Conservation (phyloP, 2,888 invertebrate species). For the Polyommatus iphigenia region DNA sequence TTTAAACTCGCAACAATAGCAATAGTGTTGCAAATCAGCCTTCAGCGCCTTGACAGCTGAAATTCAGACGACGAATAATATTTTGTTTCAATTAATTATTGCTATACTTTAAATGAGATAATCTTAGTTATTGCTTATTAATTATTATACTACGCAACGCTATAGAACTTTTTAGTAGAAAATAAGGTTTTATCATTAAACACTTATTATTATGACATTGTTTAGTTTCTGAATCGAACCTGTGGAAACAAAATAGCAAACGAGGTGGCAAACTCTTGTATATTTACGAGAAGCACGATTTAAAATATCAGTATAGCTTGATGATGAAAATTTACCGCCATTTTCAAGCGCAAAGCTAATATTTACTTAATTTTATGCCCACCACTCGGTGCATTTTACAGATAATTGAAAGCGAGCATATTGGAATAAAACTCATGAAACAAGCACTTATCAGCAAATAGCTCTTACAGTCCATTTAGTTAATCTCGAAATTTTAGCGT, state of each 20-base stretch:
- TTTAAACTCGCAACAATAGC: slow-evolving; percentile 13
- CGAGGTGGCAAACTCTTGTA: too few species aligned
- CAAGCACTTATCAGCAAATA: not conserved
- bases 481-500: not conserved
- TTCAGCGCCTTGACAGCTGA: not conserved
- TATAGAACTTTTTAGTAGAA: too few species aligned
- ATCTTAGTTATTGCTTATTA: too few species aligned
- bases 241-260: too few species aligned
- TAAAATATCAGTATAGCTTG: not conserved
- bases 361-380: not conserved
- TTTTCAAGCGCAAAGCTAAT: not conserved
- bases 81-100: slow-evolving; percentile 1
- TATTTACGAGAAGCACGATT: too few species aligned
- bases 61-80: not conserved
- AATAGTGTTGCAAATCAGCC: slow-evolving; percentile 12
- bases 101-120: too few species aligned
- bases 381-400: not conserved
- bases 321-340: not conserved
- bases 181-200: too few species aligned
- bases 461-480: not conserved
- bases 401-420: not conserved
- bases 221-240: too few species aligned
- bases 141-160: too few species aligned
- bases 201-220: too few species aligned
- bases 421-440: not conserved